A percentile compares a stretch with the other conserved stretches of the same genome.
Conservation (phyloP, 2,113 vertebrate species). For the Ancistrus triradiatus region DNA sequence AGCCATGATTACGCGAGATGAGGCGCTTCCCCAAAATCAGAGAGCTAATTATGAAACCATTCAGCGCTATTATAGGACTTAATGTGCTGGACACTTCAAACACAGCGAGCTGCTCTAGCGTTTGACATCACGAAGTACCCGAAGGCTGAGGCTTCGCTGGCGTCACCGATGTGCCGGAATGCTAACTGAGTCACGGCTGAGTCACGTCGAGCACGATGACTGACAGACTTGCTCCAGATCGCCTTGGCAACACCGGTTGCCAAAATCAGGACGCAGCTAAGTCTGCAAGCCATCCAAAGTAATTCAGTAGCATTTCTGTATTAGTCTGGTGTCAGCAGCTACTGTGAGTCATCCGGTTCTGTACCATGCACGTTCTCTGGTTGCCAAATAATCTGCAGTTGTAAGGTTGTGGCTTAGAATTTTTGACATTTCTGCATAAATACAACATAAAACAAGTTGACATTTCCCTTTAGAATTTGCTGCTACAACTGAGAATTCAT, state of each 20-base stretch:
- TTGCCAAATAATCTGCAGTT: no score
- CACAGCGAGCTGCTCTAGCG: background rate
- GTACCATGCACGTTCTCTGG: no score
- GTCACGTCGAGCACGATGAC: constrained; percentile 17
- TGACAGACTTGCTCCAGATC: constrained; percentile 17
- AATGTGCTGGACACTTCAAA: constrained; percentile 1
- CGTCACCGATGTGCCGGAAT: background rate
- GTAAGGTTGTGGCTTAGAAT: no score
- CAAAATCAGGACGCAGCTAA: constrained; percentile 1
- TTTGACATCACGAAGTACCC: constrained; percentile 8
- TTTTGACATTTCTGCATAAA: no score
- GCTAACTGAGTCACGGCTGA: no score
- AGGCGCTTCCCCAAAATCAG: background rate
- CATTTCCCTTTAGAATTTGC: no score
- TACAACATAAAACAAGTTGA: no score
- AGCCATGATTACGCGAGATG: background rate
- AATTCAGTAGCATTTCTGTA: background rate
- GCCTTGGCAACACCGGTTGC: constrained; percentile 29
- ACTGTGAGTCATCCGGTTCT: no score
- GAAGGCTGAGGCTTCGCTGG: background rate
- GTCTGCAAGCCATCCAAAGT: background rate
- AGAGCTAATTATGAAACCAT: background rate
- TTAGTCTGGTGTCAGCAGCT: background rate
- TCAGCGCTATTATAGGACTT: background rate
- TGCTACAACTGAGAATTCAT: no score